A percentile compares a stretch with the other conserved stretches of the same genome.
These are phyloP conservation scores for Punctoribates punctum DNA, from an alignment of 2,888 invertebrate species.

Conservation along the genomic window DNA sequence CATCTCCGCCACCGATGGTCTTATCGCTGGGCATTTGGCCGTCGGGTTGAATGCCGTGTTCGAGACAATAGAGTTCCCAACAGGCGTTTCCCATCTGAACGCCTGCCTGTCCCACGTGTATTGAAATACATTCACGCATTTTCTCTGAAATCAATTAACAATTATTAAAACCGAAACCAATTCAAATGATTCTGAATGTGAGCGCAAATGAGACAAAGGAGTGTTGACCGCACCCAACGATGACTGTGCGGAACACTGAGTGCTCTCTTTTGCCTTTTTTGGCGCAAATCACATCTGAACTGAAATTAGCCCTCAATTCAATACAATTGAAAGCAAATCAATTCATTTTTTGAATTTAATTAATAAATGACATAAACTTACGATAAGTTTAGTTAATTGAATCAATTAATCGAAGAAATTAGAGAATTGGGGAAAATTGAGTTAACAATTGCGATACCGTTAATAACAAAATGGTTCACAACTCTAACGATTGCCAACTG, in stretches of 20 bases:
- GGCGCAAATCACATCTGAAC: too few species aligned
- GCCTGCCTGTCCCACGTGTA: slow-evolving; percentile 58
- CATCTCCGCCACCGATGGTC: slow-evolving; percentile 70
- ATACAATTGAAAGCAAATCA: background rate
- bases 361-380: background rate
- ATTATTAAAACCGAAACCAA: too few species aligned
- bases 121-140: slow-evolving; percentile 56
- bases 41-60: slow-evolving; percentile 62
- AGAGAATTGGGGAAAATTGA: background rate
- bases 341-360: background rate
- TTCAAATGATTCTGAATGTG: too few species aligned
- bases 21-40: slow-evolving; percentile 86
- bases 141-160: too few species aligned
- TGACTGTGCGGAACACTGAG: too few species aligned
- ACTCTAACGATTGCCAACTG: slow-evolving; percentile 5
- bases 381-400: background rate
- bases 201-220: too few species aligned
- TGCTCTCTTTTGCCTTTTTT: too few species aligned
- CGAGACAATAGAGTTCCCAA: slow-evolving; percentile 52
- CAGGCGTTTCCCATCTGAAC: slow-evolving; percentile 57
- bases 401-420: background rate
- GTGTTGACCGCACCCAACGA: too few species aligned
- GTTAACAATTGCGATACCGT: background rate
- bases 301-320: background rate
- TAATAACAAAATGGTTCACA: background rate